Evolutionary conservation across 2,113 vertebrate species (phyloP).

Genomic region (Tor tambroides): DNA sequence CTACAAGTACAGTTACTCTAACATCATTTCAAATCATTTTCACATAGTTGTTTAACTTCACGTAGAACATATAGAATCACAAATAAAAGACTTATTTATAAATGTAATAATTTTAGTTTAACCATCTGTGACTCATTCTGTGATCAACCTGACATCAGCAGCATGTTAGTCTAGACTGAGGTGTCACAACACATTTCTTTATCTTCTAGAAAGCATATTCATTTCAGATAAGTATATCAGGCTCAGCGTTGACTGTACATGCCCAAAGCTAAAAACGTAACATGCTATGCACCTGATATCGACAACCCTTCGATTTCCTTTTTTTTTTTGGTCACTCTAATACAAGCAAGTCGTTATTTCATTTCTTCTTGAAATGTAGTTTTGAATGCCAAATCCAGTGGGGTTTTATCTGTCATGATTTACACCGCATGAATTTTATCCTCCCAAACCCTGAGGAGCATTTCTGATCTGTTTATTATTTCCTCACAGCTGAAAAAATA

Average conservation of each 20-base stretch:
- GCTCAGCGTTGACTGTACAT: not conserved
- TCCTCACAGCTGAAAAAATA: constrained; percentile 10
- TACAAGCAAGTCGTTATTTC: not conserved
- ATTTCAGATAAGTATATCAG: constrained; percentile 1
- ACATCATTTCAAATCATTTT: too few species aligned
- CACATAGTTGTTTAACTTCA: too few species aligned
- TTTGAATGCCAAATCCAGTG: not conserved
- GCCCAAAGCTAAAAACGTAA: not conserved
- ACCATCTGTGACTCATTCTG: not conserved
- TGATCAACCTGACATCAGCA: not conserved
- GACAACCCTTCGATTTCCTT: not conserved
- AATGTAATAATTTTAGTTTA: not conserved
- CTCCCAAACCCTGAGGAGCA: constrained; percentile 27
- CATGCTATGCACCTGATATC: not conserved
- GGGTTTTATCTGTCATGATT: not conserved
- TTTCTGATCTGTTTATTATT: constrained; percentile 41
- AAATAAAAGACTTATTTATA: not conserved
- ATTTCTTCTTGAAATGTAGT: not conserved
- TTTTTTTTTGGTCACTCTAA: not conserved
- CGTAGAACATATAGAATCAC: not conserved
- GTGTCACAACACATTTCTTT: not conserved
- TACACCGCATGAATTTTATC: not conserved
- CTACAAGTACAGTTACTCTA: not conserved
- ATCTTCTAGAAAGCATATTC: not conserved
- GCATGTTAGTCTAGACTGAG: not conserved